A percentile compares a stretch with the other conserved stretches of the same genome.
phyloP scores from a whole-genome alignment of 2,888 invertebrate genomes.

The Leptinotarsa haldemani region DNA sequence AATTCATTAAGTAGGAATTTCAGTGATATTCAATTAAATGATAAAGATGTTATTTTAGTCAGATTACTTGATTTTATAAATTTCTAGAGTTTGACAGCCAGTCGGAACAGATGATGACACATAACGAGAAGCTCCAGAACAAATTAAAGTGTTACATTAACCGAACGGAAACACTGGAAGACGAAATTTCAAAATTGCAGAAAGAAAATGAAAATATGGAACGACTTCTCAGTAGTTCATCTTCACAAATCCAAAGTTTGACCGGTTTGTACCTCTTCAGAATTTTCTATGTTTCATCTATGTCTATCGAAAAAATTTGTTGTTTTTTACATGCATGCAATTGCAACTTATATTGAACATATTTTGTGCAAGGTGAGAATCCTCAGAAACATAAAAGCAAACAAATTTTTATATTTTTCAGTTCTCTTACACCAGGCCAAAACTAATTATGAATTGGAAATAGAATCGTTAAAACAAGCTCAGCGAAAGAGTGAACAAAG shows the following conservation, averaged over 20 bases:
- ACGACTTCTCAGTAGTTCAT: conserved; percentile 51
- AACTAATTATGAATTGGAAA: conserved; percentile 57
- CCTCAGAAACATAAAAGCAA: too few species aligned
- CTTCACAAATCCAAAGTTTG: conserved; percentile 53
- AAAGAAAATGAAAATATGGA: conserved; percentile 55
- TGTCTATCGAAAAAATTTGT: neutral
- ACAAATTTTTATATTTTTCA: conserved; percentile 32
- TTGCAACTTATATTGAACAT: too few species aligned
- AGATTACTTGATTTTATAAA: neutral
- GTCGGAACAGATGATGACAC: conserved; percentile 52
- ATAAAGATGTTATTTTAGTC: neutral
- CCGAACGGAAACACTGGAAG: conserved; percentile 56
- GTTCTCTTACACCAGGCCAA: conserved; percentile 52
- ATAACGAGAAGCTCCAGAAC: conserved; percentile 57
- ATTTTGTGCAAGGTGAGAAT: too few species aligned
- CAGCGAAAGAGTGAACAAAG: conserved; percentile 50
- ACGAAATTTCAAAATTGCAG: conserved; percentile 53
- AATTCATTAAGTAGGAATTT: too few species aligned
- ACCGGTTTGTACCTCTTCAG: conserved; percentile 49
- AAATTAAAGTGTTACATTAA: conserved; percentile 51
- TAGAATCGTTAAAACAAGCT: conserved; percentile 51
- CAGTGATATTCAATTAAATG: too few species aligned
- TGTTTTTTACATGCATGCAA: neutral
- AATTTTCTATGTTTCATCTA: neutral
- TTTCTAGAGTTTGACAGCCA: conserved; percentile 44